These are phyloP conservation scores for Encarsia formosa DNA, from an alignment of 2,888 invertebrate species.

Conservation along the genomic window DNA sequence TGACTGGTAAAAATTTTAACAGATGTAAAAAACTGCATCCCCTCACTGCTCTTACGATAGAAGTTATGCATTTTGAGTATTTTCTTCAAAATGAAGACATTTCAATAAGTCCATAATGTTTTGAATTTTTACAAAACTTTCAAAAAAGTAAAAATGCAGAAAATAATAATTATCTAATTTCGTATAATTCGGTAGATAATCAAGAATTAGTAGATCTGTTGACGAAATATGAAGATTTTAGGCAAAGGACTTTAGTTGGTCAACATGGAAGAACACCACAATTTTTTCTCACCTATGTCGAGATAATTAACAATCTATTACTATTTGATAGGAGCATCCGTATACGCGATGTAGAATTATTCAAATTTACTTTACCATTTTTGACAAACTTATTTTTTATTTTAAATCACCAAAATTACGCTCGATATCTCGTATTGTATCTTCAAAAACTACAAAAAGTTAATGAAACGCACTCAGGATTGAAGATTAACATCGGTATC, in stretches of 20 bases:
- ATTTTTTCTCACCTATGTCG: constrained; percentile 29
- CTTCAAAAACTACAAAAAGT: constrained; percentile 20
- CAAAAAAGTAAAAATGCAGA: not conserved
- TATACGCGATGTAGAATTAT: constrained; percentile 36
- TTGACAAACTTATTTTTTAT: constrained; percentile 26
- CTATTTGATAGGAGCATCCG: constrained; percentile 36
- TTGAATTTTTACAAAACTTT: not conserved
- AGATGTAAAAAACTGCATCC: constrained; percentile 20
- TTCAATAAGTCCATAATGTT: not conserved
- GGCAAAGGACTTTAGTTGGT: constrained; percentile 24
- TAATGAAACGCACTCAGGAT: constrained; percentile 23
- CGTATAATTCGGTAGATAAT: not conserved
- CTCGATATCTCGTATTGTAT: constrained; percentile 21
- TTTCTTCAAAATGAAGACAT: constrained; percentile 18
- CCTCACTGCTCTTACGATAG: constrained; percentile 10
- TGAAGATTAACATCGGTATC: not conserved
- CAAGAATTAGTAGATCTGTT: constrained; percentile 1
- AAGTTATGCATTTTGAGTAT: constrained; percentile 16
- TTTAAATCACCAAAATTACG: constrained; percentile 28
- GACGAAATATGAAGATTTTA: constrained; percentile 24
- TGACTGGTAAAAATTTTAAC: constrained; percentile 31
- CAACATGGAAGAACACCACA: constrained; percentile 28
- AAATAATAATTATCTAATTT: not conserved
- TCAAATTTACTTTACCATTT: constrained; percentile 23
- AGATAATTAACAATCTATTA: constrained; percentile 16